Base-by-base conservation (phyloP, 2,113 vertebrate genomes). In the Scytalopus superciliaris region DNA sequence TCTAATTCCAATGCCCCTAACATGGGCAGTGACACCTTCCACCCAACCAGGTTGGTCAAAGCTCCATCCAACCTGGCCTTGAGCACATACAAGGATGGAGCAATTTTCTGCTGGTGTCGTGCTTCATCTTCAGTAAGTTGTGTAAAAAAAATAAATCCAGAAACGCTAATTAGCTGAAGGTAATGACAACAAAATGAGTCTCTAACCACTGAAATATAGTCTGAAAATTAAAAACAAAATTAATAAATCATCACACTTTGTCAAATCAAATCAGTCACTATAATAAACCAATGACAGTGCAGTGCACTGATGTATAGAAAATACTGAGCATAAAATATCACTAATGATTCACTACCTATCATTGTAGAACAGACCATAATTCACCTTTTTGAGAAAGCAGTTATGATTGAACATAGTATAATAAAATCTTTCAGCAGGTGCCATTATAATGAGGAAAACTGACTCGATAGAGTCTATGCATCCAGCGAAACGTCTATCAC, bases 271-370 rank as follows among this genome's bases (percentile, higher is more conserved):
- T 70, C 60, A 89, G 52, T 93, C 21, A 30, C 63, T 45, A 44
- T 78, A 74, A 78, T 81, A 95, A 90, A 69, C 57, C 62, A 91
- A 45, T 67, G 89, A 86, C 45, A 93, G 47, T 50, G 52, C 68
- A 74, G 44, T 91, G 70, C 55, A 50, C 19, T 66, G 80, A 44
- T 83, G 75, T 96, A 79, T 60, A 87, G 83, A 93, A 95, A 96
- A 90, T 31, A 55, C 9, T 31, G 23, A 50, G 30, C 35, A 40
- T 5, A 55, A 93, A 89, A 55, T 77, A 96, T 76, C 45, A 90
- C 19, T 19, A 64, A 33, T 94, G 80, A 92, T 82, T 91, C 87
- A 96, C 82, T 78, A 45, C 63, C 39, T 35, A 47, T 60, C 68
- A 70, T 73, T 90, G 18, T 50, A 66, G 60, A 16, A 62, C 68